Percentiles rank a stretch among this genome's conserved stretches.
Conservation (phyloP, 2,113 vertebrate genomes). For the Dicrurus megarhynchus region DNA sequence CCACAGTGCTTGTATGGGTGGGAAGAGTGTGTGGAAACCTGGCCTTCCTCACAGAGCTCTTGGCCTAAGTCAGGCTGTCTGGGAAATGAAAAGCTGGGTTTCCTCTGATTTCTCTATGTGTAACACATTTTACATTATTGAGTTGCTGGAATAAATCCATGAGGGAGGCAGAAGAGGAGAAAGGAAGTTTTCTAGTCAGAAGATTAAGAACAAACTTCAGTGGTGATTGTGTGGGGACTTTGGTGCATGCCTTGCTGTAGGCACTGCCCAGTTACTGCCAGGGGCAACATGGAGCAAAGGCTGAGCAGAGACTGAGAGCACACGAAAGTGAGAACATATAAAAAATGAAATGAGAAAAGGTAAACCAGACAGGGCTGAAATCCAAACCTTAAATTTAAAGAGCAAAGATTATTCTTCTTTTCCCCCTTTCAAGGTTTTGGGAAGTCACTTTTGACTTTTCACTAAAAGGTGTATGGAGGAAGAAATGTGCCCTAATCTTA, state of each 20-base stretch:
- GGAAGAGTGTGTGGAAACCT: background rate
- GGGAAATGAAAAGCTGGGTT: background rate
- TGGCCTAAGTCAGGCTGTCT: background rate
- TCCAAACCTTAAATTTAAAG: background rate
- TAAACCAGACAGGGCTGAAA: background rate
- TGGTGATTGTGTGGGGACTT: accelerated
- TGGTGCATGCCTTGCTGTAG: background rate
- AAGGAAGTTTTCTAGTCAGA: background rate
- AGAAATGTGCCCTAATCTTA: background rate
- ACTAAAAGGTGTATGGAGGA: background rate
- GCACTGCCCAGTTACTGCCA: background rate
- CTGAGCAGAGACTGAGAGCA: background rate
- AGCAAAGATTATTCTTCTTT: background rate
- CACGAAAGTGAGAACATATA: background rate
- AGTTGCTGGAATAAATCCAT: background rate
- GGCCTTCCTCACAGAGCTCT: background rate
- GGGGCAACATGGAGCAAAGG: background rate
- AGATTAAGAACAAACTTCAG: background rate
- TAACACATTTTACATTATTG: background rate
- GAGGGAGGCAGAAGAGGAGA: background rate
- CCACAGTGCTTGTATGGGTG: background rate
- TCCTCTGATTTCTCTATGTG: background rate
- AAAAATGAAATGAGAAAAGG: background rate
- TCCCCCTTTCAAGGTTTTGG: background rate
- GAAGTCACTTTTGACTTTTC: background rate